A percentile compares a stretch with the other conserved stretches of the same genome.
These are phyloP conservation scores for Montipora sp. DNA, from an alignment of 64 coral and sea anemone genomes.

Conservation along the genomic window DNA sequence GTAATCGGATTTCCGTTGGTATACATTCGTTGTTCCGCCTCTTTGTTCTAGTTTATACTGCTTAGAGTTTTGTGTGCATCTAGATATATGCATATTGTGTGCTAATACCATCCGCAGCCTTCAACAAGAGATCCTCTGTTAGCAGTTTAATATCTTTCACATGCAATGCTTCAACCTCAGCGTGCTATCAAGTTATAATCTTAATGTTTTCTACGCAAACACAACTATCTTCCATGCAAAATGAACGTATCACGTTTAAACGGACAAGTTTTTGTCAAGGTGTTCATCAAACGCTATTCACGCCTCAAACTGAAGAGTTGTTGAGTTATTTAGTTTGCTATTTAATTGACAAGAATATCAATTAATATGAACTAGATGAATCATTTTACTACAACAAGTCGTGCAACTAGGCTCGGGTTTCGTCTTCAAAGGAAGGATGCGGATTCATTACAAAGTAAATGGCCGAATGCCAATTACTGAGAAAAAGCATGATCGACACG, in stretches of 20 bases:
- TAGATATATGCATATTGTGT: background rate
- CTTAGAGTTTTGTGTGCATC: background rate
- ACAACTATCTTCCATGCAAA: background rate
- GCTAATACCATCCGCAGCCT: background rate
- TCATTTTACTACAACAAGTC: background rate
- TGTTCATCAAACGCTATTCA: background rate
- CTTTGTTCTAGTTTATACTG: background rate
- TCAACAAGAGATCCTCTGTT: background rate
- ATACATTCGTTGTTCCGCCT: slow-evolving; percentile 2
- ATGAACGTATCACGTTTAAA: background rate
- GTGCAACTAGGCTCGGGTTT: background rate
- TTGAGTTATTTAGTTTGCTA: background rate
- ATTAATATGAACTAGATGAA: background rate
- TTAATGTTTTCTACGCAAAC: slow-evolving; percentile 9
- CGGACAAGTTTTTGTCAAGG: background rate
- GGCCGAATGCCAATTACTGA: slow-evolving; percentile 4
- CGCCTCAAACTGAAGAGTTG: background rate
- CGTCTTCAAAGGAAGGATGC: background rate
- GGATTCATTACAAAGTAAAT: background rate
- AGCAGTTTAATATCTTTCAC: background rate
- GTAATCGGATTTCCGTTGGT: slow-evolving; percentile 49
- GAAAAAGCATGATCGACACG: background rate
- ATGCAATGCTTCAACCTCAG: background rate
- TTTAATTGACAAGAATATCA: background rate
- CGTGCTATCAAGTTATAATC: slow-evolving; percentile 35